Conservation (phyloP, 1,140 invertebrate species). For the Lepidurus arcticus region DNA sequence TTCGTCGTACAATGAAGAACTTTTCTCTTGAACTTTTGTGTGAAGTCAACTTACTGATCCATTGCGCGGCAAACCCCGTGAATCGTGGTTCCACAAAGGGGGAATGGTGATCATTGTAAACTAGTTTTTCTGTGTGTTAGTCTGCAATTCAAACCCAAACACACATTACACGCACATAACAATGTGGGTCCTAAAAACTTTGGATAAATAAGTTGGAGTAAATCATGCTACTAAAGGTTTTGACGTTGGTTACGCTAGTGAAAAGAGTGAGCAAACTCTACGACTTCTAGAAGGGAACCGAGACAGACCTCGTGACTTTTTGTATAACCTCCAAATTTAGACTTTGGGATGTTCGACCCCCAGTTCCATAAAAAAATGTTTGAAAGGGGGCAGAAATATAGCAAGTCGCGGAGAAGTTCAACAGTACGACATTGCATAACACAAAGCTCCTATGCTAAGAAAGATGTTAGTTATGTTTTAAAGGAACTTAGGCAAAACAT, state of each 20-base stretch:
- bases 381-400: too few relatives aligned
- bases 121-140: not conserved
- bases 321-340: constrained; percentile 15
- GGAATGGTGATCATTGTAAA: constrained; percentile 7
- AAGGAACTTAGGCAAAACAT: too few relatives aligned
- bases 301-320: not conserved
- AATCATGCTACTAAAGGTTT: not conserved
- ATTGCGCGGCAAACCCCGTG: constrained; percentile 5
- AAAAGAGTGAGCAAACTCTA: not conserved
- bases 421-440: too few relatives aligned
- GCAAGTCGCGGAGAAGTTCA: too few relatives aligned
- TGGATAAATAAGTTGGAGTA: not conserved
- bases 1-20: too few relatives aligned
- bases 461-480: too few relatives aligned
- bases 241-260: not conserved
- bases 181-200: not conserved
- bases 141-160: not conserved
- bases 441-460: too few relatives aligned
- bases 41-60: constrained; percentile 8
- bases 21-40: not conserved
- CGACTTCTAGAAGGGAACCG: not conserved
- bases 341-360: not conserved
- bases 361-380: not conserved
- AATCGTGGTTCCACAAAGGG: constrained; percentile 4
- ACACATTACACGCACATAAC: not conserved